Percentiles rank a stretch among this genome's conserved stretches.
Evolutionary conservation across 1,140 invertebrate genomes (phyloP).

Genomic region (Galendromus occidentalis): DNA sequence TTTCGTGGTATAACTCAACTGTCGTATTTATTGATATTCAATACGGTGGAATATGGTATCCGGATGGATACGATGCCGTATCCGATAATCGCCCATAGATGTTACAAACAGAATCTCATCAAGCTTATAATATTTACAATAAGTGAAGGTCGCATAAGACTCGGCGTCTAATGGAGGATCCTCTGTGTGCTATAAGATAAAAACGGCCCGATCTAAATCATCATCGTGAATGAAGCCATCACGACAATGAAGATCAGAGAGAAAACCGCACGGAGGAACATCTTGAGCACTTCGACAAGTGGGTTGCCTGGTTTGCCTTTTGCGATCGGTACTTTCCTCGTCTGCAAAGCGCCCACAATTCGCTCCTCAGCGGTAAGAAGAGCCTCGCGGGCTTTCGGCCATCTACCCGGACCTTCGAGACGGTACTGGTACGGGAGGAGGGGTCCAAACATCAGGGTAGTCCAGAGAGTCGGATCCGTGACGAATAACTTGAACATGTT

Average conservation of each 20-base stretch:
- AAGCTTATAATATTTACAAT: too few species aligned
- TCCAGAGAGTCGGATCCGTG: constrained; percentile 25
- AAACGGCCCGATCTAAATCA: neutral
- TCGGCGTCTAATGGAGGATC: too few species aligned
- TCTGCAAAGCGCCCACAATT: constrained; percentile 19
- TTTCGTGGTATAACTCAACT: too few species aligned
- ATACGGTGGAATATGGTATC: too few species aligned
- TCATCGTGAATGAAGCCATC: neutral
- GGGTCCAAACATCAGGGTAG: constrained; percentile 24
- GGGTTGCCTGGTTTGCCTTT: neutral
- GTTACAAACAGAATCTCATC: too few species aligned
- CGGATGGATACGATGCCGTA: too few species aligned
- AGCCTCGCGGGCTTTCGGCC: constrained; percentile 27
- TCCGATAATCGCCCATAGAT: too few species aligned
- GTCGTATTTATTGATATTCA: too few species aligned
- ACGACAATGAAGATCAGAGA: neutral
- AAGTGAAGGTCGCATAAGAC: too few species aligned
- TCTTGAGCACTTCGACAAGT: neutral
- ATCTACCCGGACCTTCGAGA: constrained; percentile 26
- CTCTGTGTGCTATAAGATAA: neutral
- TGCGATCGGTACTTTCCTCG: constrained; percentile 10
- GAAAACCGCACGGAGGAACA: neutral
- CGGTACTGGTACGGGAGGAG: constrained; percentile 29
- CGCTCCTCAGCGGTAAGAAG: constrained; percentile 23
- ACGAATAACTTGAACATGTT: constrained; percentile 24